Conservation (phyloP, 2,113 vertebrate species). For the Natator depressus region DNA sequence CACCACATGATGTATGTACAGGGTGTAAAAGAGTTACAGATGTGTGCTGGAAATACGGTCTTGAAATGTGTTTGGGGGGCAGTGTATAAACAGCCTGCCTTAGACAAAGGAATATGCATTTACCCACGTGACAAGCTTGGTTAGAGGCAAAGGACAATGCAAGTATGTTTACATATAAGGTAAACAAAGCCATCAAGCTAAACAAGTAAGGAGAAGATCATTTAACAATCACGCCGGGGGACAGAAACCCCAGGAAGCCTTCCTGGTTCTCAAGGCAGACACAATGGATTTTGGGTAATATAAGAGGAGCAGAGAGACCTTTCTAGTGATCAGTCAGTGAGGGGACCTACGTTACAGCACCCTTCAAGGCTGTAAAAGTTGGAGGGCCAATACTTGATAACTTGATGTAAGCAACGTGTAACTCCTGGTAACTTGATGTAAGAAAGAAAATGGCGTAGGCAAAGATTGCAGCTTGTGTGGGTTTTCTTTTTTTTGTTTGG, state of each 20-base stretch:
- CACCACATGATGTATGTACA: neutral
- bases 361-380: neutral
- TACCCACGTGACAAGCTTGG: neutral
- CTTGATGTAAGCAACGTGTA: neutral
- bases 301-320: neutral
- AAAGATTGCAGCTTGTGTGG: neutral
- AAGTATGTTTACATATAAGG: neutral
- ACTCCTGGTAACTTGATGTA: neutral
- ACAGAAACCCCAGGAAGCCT: neutral
- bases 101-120: neutral
- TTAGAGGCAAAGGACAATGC: neutral
- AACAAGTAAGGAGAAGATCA: neutral
- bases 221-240: neutral
- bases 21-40: neutral
- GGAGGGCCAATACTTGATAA: neutral
- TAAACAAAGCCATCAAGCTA: neutral
- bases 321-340: neutral
- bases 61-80: neutral
- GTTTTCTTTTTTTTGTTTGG: neutral
- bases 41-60: neutral
- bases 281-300: neutral
- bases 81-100: neutral
- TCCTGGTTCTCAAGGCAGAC: neutral
- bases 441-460: neutral
- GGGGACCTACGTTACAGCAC: neutral